Evolutionary conservation across 2,797 vertebrate species (phyloP).

Genomic region (Gallinago nigripennis): DNA sequence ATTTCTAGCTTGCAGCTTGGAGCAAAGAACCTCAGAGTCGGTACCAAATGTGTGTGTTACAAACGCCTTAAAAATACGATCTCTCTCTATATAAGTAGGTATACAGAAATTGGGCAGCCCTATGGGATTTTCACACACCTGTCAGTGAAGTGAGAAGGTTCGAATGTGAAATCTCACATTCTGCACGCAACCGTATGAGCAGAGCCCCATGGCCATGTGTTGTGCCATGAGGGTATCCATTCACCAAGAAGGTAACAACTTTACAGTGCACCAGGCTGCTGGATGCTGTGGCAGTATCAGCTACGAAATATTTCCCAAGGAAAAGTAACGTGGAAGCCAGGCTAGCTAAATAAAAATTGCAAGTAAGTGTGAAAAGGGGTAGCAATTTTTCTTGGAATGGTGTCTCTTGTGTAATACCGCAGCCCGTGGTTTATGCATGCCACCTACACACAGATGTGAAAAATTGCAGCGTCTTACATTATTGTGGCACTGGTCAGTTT

Average conservation of each 20-base stretch:
- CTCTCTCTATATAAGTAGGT: not conserved
- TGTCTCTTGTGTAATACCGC: constrained; percentile 14
- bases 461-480: not conserved
- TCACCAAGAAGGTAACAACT: not conserved
- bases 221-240: not conserved
- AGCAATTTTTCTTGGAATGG: not conserved
- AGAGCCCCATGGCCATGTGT: not conserved
- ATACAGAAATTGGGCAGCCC: constrained; percentile 41
- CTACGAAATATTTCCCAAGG: not conserved
- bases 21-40: not conserved
- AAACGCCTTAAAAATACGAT: constrained; percentile 35
- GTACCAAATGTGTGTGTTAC: constrained; percentile 16
- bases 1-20: not conserved
- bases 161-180: constrained; percentile 1
- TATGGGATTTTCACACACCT: constrained; percentile 52
- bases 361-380: not conserved
- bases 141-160: constrained; percentile 26
- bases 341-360: not conserved
- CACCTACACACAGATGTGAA: constrained; percentile 14
- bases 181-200: not conserved
- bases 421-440: constrained; percentile 15
- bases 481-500: not conserved
- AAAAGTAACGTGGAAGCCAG: not conserved
- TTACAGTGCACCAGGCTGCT: not conserved
- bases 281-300: not conserved